A percentile compares a stretch with the other conserved stretches of the same genome.
Evolutionary conservation across 2,797 vertebrate genomes (phyloP).

Genomic region (Crypturellus tataupa): DNA sequence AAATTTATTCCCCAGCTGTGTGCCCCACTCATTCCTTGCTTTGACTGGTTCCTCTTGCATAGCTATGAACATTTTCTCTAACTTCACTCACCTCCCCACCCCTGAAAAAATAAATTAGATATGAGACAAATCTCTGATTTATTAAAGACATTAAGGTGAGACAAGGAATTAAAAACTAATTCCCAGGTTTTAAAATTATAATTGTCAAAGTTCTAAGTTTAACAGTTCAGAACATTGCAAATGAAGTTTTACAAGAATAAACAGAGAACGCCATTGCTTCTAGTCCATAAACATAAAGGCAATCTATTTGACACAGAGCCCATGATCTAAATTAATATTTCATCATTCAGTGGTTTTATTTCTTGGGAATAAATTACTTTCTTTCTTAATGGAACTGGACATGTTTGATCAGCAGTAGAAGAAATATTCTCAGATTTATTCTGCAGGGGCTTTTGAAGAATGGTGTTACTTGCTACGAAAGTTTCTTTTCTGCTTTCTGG

Average conservation of each 20-base stretch:
- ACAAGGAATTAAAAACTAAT: constrained; percentile 38
- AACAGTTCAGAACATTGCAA: constrained; percentile 4
- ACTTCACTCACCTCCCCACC: background rate
- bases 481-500: background rate
- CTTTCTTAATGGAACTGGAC: constrained; percentile 15
- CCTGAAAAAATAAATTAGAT: background rate
- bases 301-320: constrained; percentile 29
- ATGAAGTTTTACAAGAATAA: constrained; percentile 32
- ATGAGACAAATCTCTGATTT: constrained; percentile 23
- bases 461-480: background rate
- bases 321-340: constrained; percentile 41
- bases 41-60: background rate
- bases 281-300: constrained; percentile 24
- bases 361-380: constrained; percentile 55
- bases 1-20: background rate
- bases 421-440: constrained; percentile 12
- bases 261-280: constrained; percentile 21
- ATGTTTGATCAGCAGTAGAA: background rate
- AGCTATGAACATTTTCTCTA: background rate
- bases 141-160: constrained; percentile 12
- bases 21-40: background rate
- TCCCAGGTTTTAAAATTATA: constrained; percentile 22
- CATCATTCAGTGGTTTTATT: constrained; percentile 43
- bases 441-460: background rate
- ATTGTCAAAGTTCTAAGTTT: constrained; percentile 10